phyloP scores from a whole-genome alignment of 2,888 invertebrate species.

The Cephus pulcher region DNA sequence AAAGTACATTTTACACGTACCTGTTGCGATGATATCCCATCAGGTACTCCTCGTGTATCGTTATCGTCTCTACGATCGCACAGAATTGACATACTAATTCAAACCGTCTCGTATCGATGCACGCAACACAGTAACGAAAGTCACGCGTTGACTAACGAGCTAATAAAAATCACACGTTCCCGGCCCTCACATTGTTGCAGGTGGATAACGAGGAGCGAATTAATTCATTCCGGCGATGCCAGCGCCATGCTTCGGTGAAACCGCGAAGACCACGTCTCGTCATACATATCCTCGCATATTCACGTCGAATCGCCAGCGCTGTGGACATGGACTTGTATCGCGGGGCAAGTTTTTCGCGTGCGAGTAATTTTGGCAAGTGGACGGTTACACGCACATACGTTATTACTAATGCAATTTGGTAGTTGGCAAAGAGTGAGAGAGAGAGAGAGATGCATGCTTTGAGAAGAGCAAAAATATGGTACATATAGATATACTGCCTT shows the following conservation, averaged over 20 bases:
- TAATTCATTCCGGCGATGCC: conserved; percentile 33
- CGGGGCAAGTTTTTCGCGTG: conserved; percentile 46
- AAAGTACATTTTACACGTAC: background rate
- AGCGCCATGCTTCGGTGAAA: background rate
- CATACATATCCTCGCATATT: conserved; percentile 4
- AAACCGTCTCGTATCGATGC: background rate
- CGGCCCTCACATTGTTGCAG: background rate
- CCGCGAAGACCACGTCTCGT: background rate
- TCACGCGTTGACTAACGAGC: background rate
- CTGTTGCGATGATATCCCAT: background rate
- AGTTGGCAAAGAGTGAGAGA: conserved; percentile 17
- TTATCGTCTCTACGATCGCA: background rate
- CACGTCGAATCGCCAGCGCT: background rate
- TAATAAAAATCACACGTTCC: background rate
- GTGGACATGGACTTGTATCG: background rate
- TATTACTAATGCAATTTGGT: conserved; percentile 15
- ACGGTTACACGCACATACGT: conserved; percentile 18
- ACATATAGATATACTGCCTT: conserved; percentile 7
- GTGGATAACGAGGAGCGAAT: conserved; percentile 38
- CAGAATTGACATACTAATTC: background rate
- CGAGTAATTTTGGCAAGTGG: conserved; percentile 38
- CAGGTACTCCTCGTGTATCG: background rate
- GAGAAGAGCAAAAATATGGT: conserved; percentile 7
- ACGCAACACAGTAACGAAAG: background rate
- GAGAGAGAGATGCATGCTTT: conserved; percentile 13